These are phyloP conservation scores for Pammene fasciana DNA, from an alignment of 2,888 invertebrate genomes.

Conservation along the genomic window DNA sequence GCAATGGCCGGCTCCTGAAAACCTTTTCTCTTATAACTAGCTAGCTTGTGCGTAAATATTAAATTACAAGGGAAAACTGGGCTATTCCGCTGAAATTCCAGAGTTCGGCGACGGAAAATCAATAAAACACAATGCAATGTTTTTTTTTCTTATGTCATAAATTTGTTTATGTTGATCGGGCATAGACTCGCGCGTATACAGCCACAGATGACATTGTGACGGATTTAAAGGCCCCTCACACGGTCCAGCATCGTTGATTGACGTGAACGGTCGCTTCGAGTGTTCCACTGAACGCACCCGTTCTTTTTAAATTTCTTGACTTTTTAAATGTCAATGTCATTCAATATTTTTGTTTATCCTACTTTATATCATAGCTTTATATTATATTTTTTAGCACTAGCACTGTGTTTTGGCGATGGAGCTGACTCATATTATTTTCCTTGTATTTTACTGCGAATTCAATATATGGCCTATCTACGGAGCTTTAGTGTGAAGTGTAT, in stretches of 20 bases:
- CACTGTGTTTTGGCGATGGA: too few species aligned
- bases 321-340: not conserved
- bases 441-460: not conserved
- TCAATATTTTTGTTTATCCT: not conserved
- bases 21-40: slow-evolving; percentile 43
- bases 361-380: too few species aligned
- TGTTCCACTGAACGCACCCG: not conserved
- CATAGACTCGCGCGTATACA: slow-evolving; percentile 47
- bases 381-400: too few species aligned
- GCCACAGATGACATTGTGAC: slow-evolving; percentile 45
- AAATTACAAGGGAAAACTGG: slow-evolving; percentile 41
- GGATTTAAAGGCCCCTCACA: slow-evolving; percentile 14
- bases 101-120: slow-evolving; percentile 68
- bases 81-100: slow-evolving; percentile 48
- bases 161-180: slow-evolving; percentile 54
- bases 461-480: not conserved
- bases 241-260: not conserved
- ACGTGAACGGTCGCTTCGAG: not conserved
- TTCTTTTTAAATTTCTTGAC: not conserved
- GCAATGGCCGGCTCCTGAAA: slow-evolving; percentile 37
- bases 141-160: slow-evolving; percentile 69
- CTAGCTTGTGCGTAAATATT: slow-evolving; percentile 43
- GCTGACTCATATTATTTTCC: not conserved
- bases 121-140: slow-evolving; percentile 66
- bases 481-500: not conserved